phyloP scores from a whole-genome alignment of 2,888 invertebrate species.

The Lepidocyrtoides sp. region DNA sequence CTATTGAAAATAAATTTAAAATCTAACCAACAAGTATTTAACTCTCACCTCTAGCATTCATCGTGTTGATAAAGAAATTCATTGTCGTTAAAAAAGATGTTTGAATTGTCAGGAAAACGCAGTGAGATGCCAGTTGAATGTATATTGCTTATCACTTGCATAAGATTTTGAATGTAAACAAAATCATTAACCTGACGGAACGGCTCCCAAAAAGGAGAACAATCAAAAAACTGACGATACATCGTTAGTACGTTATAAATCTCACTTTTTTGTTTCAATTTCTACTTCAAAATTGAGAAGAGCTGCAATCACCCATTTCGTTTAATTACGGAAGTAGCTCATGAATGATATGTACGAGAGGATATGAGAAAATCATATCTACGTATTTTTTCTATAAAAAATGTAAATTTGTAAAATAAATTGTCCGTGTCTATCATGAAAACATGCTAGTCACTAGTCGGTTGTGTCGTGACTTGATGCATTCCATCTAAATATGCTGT shows the following conservation, averaged over 20 bases:
- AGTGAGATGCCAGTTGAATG: too few species aligned
- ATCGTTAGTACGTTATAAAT: background rate
- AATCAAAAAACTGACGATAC: too few species aligned
- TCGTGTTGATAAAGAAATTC: too few species aligned
- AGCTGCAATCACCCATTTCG: background rate
- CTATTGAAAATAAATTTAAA: too few species aligned
- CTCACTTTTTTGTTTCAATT: background rate
- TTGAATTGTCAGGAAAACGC: too few species aligned
- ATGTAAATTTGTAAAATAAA: background rate
- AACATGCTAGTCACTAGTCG: background rate
- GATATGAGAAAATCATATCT: background rate
- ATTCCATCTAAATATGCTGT: too few species aligned
- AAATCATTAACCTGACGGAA: background rate
- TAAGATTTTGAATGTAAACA: background rate
- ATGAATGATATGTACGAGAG: background rate
- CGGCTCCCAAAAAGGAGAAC: too few species aligned
- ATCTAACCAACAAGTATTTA: too few species aligned
- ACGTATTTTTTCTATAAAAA: background rate
- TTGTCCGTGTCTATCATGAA: background rate
- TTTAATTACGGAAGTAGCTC: constrained; percentile 1
- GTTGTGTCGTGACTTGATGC: too few species aligned
- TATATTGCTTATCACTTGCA: too few species aligned
- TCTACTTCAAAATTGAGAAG: background rate
- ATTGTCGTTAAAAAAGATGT: too few species aligned
- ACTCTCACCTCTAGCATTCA: too few species aligned